Conservation (phyloP, 2,888 invertebrate genomes). For the Caenorhabditis zanzibari region DNA sequence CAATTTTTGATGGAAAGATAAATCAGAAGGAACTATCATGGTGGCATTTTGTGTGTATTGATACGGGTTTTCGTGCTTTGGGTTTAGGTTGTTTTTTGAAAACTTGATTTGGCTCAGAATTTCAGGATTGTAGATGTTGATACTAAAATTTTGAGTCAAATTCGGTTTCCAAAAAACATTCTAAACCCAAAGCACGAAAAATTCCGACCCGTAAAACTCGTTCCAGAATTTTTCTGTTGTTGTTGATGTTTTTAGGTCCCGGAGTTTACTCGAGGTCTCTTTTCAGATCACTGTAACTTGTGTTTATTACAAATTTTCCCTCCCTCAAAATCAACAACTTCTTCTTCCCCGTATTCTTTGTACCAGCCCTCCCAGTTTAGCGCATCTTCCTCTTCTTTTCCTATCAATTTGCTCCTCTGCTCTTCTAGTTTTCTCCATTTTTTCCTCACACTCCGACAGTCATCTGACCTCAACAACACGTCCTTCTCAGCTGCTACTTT, state of each 20-base stretch:
- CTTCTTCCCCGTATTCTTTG: constrained; percentile 23
- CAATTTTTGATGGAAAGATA: not conserved
- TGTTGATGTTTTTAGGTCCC: too few relatives aligned
- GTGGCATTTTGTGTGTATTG: constrained; percentile 7
- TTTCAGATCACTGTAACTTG: not conserved
- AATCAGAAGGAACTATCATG: not conserved
- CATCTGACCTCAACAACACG: constrained; percentile 44
- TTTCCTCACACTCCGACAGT: constrained; percentile 36
- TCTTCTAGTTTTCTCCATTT: not conserved
- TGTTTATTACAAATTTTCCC: not conserved
- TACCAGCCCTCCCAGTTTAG: constrained; percentile 40
- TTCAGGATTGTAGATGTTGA: too few relatives aligned
- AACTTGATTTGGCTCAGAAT: too few relatives aligned
- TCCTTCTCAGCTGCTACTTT: constrained; percentile 50
- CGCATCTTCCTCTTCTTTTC: not conserved
- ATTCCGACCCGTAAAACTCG: too few relatives aligned
- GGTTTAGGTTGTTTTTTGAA: not conserved
- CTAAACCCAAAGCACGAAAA: too few relatives aligned
- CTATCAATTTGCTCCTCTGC: constrained; percentile 33
- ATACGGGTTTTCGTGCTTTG: not conserved
- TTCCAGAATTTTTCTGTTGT: too few relatives aligned
- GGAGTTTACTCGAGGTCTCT: too few relatives aligned
- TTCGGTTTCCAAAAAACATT: too few relatives aligned
- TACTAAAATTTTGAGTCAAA: too few relatives aligned
- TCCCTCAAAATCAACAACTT: constrained; percentile 1